Evolutionary conservation across 53 echinoderm and acorn worm genomes (phyloP).

Genomic region (Holothuria scabra): DNA sequence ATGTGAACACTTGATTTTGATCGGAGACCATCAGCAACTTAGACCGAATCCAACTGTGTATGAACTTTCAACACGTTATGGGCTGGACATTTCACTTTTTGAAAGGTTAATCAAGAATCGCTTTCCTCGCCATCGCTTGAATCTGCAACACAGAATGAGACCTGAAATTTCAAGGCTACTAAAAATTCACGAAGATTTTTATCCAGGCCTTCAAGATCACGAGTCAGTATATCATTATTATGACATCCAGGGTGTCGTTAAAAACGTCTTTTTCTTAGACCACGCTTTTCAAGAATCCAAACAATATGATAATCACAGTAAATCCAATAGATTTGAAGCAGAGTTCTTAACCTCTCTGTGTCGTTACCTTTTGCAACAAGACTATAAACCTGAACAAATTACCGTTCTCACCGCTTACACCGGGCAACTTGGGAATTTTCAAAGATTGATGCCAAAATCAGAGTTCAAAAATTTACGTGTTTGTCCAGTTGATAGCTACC

Average conservation of each 20-base stretch:
- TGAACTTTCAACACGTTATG: conserved; percentile 69
- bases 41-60: conserved; percentile 85
- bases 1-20: conserved; percentile 80
- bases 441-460: conserved; percentile 48
- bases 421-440: conserved; percentile 73
- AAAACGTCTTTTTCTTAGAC: conserved; percentile 60
- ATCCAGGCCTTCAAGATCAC: conserved; percentile 67
- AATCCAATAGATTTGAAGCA: conserved; percentile 78
- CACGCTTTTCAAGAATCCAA: conserved; percentile 54
- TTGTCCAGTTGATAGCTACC: conserved; percentile 71
- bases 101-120: conserved; percentile 78
- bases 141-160: conserved; percentile 85
- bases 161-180: conserved; percentile 79
- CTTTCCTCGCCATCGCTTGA: conserved; percentile 60
- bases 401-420: conserved; percentile 75
- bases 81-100: conserved; percentile 84
- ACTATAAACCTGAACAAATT: conserved; percentile 70
- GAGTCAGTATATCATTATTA: conserved; percentile 62
- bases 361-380: conserved; percentile 81
- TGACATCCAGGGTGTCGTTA: conserved; percentile 63
- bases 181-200: conserved; percentile 66
- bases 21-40: conserved; percentile 81
- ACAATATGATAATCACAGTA: conserved; percentile 63
- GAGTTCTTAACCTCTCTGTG: conserved; percentile 68
- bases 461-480: conserved; percentile 56